These are phyloP conservation scores for Itoplectis maculator DNA, from an alignment of 2,888 invertebrate species.

Conservation along the genomic window DNA sequence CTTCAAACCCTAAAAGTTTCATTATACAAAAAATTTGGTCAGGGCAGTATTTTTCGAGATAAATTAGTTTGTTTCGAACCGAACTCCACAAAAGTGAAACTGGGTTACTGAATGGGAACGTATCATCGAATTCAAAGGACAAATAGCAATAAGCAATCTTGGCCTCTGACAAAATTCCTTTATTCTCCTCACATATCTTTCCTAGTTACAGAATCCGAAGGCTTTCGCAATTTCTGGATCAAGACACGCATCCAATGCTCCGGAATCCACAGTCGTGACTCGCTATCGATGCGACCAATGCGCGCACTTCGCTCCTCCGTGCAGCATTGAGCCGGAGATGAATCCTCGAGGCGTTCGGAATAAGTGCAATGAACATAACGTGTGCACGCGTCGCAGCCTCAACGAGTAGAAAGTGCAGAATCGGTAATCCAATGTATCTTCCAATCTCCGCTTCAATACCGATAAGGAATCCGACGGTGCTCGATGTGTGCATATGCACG, in stretches of 20 bases:
- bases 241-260: not conserved
- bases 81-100: no score
- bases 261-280: not conserved
- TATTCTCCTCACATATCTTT: no score
- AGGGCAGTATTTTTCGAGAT: no score
- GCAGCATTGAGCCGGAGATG: not conserved
- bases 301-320: not conserved
- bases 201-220: no score
- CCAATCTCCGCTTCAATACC: constrained; percentile 7
- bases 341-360: constrained; percentile 30
- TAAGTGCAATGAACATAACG: constrained; percentile 31
- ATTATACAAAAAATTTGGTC: no score
- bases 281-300: not conserved
- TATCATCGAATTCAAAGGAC: no score
- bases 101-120: no score
- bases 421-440: constrained; percentile 52
- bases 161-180: no score
- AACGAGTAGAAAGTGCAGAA: constrained; percentile 59
- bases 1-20: no score
- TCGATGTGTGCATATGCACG: not conserved
- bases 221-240: not conserved
- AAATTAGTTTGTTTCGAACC: no score
- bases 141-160: no score
- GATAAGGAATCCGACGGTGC: constrained; percentile 13
- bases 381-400: constrained; percentile 36